Conservation (phyloP, 2,113 vertebrate species). For the Condylura cristata region DNA sequence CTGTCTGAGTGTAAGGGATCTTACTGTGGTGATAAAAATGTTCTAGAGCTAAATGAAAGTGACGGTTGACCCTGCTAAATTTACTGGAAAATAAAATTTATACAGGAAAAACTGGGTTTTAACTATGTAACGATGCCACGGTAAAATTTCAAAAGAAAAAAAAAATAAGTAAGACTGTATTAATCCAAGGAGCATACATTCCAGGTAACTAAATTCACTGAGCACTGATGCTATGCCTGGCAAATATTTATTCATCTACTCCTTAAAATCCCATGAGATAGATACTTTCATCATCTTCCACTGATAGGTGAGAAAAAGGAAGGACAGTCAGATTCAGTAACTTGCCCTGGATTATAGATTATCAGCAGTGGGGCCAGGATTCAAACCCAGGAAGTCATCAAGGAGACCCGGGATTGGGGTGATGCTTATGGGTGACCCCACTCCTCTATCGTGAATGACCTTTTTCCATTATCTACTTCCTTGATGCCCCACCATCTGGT, state of each 20-base stretch:
- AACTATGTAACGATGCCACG: background rate
- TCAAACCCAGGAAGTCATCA: background rate
- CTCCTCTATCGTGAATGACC: background rate
- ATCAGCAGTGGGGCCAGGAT: background rate
- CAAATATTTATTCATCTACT: background rate
- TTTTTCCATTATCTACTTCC: background rate
- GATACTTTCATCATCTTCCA: background rate
- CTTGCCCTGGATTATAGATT: background rate
- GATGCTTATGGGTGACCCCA: background rate
- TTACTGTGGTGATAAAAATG: background rate
- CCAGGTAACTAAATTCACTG: background rate
- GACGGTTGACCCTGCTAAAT: background rate
- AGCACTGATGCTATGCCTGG: background rate
- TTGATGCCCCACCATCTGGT: background rate
- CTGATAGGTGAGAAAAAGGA: background rate
- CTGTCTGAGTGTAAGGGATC: background rate
- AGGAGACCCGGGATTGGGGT: background rate
- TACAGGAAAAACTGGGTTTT: background rate
- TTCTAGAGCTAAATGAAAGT: background rate
- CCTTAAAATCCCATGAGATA: background rate
- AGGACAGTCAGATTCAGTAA: background rate
- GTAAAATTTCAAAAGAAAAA: background rate
- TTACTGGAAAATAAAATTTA: background rate
- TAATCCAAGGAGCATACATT: background rate
- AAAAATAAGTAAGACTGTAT: background rate